Conservation (phyloP, 2,113 vertebrate species). For the Cyphomyrus plagiostoma region DNA sequence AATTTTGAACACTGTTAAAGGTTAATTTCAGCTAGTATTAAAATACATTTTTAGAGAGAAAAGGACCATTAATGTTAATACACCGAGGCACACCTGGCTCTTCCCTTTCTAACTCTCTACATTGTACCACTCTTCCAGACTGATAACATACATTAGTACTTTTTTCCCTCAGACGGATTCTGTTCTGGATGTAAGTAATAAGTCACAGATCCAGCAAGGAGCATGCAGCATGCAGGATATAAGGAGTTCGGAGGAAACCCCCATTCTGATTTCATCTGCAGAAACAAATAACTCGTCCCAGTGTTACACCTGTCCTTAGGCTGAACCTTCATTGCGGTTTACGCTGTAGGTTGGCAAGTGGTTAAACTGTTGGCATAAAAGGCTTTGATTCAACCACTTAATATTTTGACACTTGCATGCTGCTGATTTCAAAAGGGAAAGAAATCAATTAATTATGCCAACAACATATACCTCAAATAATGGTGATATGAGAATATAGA, state of each 20-base stretch:
- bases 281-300: slow-evolving; percentile 14
- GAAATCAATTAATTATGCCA: neutral
- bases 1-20: neutral
- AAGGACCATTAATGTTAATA: slow-evolving; percentile 46
- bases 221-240: slow-evolving; percentile 42
- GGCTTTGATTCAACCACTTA: neutral
- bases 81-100: slow-evolving; percentile 43
- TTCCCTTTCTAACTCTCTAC: slow-evolving; percentile 42
- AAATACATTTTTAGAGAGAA: slow-evolving; percentile 1
- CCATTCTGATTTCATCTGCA: slow-evolving; percentile 42
- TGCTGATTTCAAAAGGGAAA: neutral
- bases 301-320: neutral
- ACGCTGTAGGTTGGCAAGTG: neutral
- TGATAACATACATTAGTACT: slow-evolving; percentile 54
- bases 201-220: slow-evolving; percentile 45
- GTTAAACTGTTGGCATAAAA: neutral
- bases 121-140: slow-evolving; percentile 43
- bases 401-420: neutral
- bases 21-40: neutral
- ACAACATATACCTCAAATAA: neutral
- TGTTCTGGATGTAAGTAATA: slow-evolving; percentile 49
- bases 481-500: neutral
- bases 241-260: slow-evolving; percentile 37
- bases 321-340: neutral
- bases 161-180: slow-evolving; percentile 48